Conservation (phyloP, 1,140 invertebrate species). For the Drosophila cardini region DNA sequence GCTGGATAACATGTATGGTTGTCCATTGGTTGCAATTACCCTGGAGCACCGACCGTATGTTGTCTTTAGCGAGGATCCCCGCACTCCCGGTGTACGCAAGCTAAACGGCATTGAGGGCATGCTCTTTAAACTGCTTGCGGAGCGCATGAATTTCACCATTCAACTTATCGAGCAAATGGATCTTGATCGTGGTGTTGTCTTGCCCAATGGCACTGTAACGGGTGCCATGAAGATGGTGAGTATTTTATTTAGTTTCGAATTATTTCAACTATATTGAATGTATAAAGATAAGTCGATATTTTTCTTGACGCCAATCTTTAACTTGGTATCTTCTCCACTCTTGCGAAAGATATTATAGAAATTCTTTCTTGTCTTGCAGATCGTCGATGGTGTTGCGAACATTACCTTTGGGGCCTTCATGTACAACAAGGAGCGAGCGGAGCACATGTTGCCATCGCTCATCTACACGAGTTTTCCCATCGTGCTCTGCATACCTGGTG, state of each 20-base stretch:
- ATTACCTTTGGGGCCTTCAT: constrained; percentile 67
- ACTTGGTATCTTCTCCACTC: too few relatives aligned
- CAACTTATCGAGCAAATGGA: constrained; percentile 38
- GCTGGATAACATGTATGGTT: constrained; percentile 61
- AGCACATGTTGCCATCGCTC: constrained; percentile 61
- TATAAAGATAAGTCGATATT: too few relatives aligned
- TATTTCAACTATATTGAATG: too few relatives aligned
- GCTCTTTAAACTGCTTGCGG: constrained; percentile 52
- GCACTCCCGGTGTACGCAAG: background rate
- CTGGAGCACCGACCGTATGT: constrained; percentile 62
- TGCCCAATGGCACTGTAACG: constrained; percentile 66
- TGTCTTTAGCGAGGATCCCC: constrained; percentile 17
- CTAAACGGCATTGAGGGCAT: constrained; percentile 70
- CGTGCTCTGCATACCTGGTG: constrained; percentile 58
- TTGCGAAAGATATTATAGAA: background rate
- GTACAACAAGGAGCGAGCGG: constrained; percentile 60
- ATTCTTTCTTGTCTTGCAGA: constrained; percentile 40
- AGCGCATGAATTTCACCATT: constrained; percentile 71
- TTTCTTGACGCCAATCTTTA: too few relatives aligned
- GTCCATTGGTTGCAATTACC: constrained; percentile 46
- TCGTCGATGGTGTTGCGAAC: constrained; percentile 64
- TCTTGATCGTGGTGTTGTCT: constrained; percentile 53
- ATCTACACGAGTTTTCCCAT: constrained; percentile 69
- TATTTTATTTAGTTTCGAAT: background rate
- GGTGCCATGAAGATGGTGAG: constrained; percentile 70